Evolutionary conservation across 2,888 invertebrate species (phyloP).

Genomic region (Molorchus minor): DNA sequence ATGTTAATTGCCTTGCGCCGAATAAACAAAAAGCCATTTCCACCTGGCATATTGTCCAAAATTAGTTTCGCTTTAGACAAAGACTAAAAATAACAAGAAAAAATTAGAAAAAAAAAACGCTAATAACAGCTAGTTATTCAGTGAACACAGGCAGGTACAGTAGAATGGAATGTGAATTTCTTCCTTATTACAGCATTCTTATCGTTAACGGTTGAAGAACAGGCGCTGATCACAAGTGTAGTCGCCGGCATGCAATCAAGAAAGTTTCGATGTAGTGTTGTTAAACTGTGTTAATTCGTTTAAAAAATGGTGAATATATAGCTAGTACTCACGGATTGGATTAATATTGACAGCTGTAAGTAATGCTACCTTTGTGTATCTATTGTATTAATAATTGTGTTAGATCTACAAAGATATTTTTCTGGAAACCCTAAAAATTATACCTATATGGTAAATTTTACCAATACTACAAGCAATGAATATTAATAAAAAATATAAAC

Average conservation of each 20-base stretch:
- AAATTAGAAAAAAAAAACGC: too few species aligned
- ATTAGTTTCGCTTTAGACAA: not conserved
- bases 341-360: not conserved
- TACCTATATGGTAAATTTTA: too few species aligned
- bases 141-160: slow-evolving; percentile 8
- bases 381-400: not conserved
- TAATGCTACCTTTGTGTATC: not conserved
- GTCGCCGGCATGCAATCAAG: slow-evolving; percentile 17
- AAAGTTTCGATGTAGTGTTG: not conserved
- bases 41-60: too few species aligned
- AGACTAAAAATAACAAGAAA: slow-evolving; percentile 3
- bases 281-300: not conserved
- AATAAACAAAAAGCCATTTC: too few species aligned
- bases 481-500: too few species aligned
- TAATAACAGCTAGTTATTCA: not conserved
- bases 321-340: not conserved
- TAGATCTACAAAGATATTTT: too few species aligned
- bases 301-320: slow-evolving; percentile 24
- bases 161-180: slow-evolving; percentile 21
- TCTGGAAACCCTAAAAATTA: too few species aligned
- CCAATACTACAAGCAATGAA: too few species aligned
- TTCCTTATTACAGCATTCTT: slow-evolving; percentile 17
- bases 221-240: slow-evolving; percentile 9
- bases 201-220: slow-evolving; percentile 21
- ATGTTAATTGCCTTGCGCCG: too few species aligned